Conservation (phyloP, 2,113 vertebrate species). For the Vanacampus margaritifer region DNA sequence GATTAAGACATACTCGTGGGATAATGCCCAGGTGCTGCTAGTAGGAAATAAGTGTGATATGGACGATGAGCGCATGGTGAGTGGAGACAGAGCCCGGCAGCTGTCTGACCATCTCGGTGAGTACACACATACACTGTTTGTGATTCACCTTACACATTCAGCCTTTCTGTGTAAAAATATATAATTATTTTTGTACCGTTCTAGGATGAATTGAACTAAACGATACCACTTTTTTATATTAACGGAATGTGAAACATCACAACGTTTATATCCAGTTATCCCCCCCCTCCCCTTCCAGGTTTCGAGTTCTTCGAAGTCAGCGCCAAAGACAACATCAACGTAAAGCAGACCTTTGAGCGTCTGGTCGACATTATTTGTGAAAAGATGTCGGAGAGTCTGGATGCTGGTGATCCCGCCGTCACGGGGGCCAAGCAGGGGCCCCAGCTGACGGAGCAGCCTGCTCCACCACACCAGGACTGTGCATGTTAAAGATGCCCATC, state of each 20-base stretch:
- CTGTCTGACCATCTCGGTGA: slow-evolving; percentile 92
- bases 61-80: slow-evolving; percentile 92
- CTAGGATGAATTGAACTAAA: too few relatives aligned
- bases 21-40: slow-evolving; percentile 95
- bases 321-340: slow-evolving; percentile 97
- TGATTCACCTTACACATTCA: too few relatives aligned
- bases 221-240: too few relatives aligned
- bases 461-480: slow-evolving; percentile 87
- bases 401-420: slow-evolving; percentile 80
- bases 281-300: slow-evolving; percentile 67
- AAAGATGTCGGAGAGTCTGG: slow-evolving; percentile 95
- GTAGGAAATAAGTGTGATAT: slow-evolving; percentile 98
- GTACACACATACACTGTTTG: slow-evolving; percentile 16
- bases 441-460: slow-evolving; percentile 83
- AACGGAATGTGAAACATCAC: neutral
- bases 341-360: slow-evolving; percentile 94
- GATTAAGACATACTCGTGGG: slow-evolving; percentile 98
- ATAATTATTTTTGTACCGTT: too few relatives aligned
- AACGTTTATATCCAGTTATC: neutral
- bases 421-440: slow-evolving; percentile 83
- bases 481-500: slow-evolving; percentile 79
- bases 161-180: too few relatives aligned
- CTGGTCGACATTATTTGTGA: slow-evolving; percentile 96
- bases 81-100: slow-evolving; percentile 83
- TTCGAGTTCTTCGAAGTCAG: slow-evolving; percentile 97